Conservation (phyloP, 1,140 invertebrate genomes). For the Magallana angulata region DNA sequence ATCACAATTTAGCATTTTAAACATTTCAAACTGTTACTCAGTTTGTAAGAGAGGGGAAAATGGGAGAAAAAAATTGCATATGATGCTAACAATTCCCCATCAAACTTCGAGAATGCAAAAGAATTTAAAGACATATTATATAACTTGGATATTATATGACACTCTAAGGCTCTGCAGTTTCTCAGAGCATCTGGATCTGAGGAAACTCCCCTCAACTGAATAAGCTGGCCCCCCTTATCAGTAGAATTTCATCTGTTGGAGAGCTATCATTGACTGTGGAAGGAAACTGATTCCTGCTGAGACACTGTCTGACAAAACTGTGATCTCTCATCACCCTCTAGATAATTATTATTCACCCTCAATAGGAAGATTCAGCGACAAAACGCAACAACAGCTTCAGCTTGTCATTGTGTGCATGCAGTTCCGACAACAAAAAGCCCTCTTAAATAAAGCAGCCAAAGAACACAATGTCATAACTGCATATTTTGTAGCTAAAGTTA, state of each 20-base stretch:
- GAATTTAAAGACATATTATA: too few species aligned
- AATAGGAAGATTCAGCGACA: neutral
- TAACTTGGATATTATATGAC: neutral
- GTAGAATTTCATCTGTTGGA: slow-evolving; percentile 26
- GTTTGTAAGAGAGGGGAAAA: too few species aligned
- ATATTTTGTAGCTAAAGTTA: neutral
- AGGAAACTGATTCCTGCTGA: slow-evolving; percentile 28
- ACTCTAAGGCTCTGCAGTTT: slow-evolving; percentile 4
- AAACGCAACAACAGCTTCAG: too few species aligned
- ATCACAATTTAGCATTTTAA: neutral
- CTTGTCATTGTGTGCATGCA: too few species aligned
- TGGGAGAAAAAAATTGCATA: too few species aligned
- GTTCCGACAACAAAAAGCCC: too few species aligned
- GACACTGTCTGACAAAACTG: slow-evolving; percentile 8
- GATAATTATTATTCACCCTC: neutral
- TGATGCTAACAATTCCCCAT: too few species aligned
- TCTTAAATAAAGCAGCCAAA: too few species aligned
- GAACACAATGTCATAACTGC: too few species aligned
- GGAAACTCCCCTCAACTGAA: neutral
- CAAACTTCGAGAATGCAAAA: too few species aligned
- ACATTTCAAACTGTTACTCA: too few species aligned
- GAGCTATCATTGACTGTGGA: neutral
- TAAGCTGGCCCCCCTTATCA: slow-evolving; percentile 25
- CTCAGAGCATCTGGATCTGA: slow-evolving; percentile 19
- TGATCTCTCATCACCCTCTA: neutral